Base-by-base conservation (phyloP, 2,888 invertebrate species). In the Ectropis crepuscularia region DNA sequence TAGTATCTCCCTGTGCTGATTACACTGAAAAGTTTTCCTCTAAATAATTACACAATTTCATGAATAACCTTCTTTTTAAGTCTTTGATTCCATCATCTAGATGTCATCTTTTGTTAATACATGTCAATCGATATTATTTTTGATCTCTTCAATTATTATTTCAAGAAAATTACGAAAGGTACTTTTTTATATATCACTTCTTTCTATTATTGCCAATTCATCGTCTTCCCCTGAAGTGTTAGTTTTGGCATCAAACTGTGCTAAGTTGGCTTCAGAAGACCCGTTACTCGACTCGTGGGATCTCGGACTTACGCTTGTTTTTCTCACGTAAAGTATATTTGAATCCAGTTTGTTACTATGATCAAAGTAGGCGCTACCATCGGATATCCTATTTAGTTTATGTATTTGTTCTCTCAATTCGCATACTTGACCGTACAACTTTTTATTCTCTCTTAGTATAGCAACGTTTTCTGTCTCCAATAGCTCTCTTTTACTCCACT, bases 401-500 rank as follows among this genome's bases (percentile, higher is more conserved):
- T 92, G 92, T 73, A 92, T 92, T 67, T 92, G 92, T 65, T 92
- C 92, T 53, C 92, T 81, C 6, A 92, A 65, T 63, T 92, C 92
- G 48, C 91, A 92, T 0, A 92, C 91, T 80, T 92, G 92, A 2
- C 88, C 79, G 53, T 92, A 92, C 1, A 98, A 82, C 80, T 98
- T 97, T 80, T 98, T 98, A 81, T 98, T 98, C 75, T 98, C 98
- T 43, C 98, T 93, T 79, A 98, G 96, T 70, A 98, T 92, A 0
- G 96, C 95, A 75, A 97, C 93, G 82, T 98, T 98, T 77, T 98
- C 98, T 0, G 98, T 97, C 88, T 98, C 98, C 54, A 98, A 84
- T 6, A 97, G 93, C 86, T 98, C 98, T 5, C 98, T 92, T 83
- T 97, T 97, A 12, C 97, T 97, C 98, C 98, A 98, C 83, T 98